Conservation (phyloP, 1,140 invertebrate species). For the Adoxophyes honmai region DNA sequence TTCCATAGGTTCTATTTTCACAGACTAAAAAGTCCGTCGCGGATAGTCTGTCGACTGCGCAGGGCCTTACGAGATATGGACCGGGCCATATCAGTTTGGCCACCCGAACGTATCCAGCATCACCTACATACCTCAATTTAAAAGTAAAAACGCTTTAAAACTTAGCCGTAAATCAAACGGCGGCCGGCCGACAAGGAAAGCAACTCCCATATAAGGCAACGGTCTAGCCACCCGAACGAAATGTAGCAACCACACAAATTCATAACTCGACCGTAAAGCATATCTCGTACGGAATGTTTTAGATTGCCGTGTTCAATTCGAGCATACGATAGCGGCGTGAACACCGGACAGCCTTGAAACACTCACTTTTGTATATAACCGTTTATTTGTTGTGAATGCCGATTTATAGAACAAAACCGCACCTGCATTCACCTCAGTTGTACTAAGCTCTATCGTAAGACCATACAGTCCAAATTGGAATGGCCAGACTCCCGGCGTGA, state of each 20-base stretch:
- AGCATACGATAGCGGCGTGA: constrained; percentile 33
- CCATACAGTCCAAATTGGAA: no score
- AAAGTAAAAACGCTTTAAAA: constrained; percentile 12
- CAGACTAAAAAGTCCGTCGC: no score
- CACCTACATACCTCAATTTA: constrained; percentile 10
- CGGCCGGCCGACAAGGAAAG: constrained; percentile 31
- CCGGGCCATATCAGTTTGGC: no score
- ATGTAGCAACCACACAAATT: constrained; percentile 15
- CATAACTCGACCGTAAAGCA: constrained; percentile 26
- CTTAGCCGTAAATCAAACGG: constrained; percentile 23
- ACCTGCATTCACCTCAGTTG: no score
- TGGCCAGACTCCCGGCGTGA: no score
- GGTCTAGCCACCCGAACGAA: constrained; percentile 15
- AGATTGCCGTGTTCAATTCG: constrained; percentile 32
- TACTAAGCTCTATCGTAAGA: no score
- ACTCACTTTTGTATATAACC: constrained; percentile 59
- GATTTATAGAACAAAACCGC: constrained; percentile 20
- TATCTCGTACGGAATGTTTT: constrained; percentile 37
- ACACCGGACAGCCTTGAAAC: constrained; percentile 58
- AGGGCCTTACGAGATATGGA: no score
- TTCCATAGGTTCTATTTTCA: no score
- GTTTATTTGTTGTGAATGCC: constrained; percentile 26
- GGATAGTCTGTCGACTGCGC: no score
- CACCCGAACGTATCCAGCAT: neutral
- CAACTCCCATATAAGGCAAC: constrained; percentile 20